Evolutionary conservation across 53 echinoderm and acorn worm species (phyloP).

Genomic region (Stichopus horrens): DNA sequence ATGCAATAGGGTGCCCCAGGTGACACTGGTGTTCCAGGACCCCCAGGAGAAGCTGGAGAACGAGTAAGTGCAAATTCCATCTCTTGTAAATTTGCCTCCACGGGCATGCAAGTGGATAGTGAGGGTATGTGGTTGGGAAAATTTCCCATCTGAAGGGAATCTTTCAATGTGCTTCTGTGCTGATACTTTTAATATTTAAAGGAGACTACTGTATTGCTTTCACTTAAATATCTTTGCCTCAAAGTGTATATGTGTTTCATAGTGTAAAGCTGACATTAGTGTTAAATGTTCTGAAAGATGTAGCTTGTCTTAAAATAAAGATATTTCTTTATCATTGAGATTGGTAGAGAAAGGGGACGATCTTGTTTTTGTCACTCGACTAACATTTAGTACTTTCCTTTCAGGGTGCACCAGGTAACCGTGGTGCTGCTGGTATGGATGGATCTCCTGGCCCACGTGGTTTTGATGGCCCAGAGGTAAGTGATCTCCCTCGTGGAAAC

Average conservation of each 20-base stretch:
- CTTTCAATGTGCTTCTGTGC: no score
- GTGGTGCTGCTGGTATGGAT: slow-evolving; percentile 85
- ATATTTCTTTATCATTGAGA: no score
- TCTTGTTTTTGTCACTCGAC: background rate
- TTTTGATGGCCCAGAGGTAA: slow-evolving; percentile 81
- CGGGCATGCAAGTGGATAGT: background rate
- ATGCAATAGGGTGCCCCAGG: slow-evolving; percentile 60
- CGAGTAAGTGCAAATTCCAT: slow-evolving; percentile 15
- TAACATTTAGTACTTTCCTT: background rate
- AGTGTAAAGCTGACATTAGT: no score
- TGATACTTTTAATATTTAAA: no score
- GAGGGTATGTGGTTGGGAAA: background rate
- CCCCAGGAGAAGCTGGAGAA: slow-evolving; percentile 72
- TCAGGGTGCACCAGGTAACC: slow-evolving; percentile 81
- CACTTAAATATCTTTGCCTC: no score
- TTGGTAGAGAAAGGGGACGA: no score
- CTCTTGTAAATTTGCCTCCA: background rate
- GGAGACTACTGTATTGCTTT: no score
- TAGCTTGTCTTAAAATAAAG: no score
- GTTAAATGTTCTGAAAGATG: no score
- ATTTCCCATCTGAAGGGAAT: no score
- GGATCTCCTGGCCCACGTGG: slow-evolving; percentile 87
- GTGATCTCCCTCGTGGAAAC: no score
- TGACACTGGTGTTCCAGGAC: slow-evolving; percentile 69
- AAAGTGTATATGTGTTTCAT: no score